A percentile compares a stretch with the other conserved stretches of the same genome.
These are phyloP conservation scores for Macrosteles quadrilineatus DNA, from an alignment of 1,140 invertebrate species.

Conservation along the genomic window DNA sequence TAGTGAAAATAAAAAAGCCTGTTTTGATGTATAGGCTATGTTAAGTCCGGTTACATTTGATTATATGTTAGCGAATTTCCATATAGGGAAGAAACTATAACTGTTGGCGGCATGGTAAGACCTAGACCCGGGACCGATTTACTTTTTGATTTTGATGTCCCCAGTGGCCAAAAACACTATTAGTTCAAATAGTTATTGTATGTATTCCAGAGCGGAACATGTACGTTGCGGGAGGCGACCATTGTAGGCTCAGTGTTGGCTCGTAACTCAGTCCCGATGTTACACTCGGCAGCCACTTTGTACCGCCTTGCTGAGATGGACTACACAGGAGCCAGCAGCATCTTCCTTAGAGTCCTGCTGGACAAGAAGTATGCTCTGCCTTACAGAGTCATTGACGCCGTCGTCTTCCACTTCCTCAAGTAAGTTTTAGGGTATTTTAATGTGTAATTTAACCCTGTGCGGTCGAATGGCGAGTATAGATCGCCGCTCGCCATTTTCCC, in stretches of 20 bases:
- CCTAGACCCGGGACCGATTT: too few relatives aligned
- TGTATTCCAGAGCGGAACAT: conserved; percentile 74
- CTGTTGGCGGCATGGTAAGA: too few relatives aligned
- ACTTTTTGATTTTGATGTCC: too few relatives aligned
- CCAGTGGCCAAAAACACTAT: too few relatives aligned
- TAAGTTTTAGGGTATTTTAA: conserved; percentile 48
- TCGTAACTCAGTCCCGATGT: conserved; percentile 90
- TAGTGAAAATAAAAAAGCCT: too few relatives aligned
- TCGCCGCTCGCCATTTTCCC: too few relatives aligned
- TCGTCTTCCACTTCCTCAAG: conserved; percentile 95
- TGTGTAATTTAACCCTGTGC: too few relatives aligned
- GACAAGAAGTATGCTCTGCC: conserved; percentile 99
- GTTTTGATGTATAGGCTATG: too few relatives aligned
- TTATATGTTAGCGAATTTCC: too few relatives aligned
- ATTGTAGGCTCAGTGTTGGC: conserved; percentile 91
- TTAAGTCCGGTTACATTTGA: too few relatives aligned
- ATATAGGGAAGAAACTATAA: too few relatives aligned
- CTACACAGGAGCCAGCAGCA: conserved; percentile 96
- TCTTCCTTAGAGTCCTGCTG: conserved; percentile 91
- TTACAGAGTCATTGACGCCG: conserved; percentile 91
- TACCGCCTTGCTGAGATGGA: conserved; percentile 97
- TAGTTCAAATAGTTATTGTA: neutral
- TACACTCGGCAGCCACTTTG: conserved; percentile 96
- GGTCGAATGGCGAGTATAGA: too few relatives aligned
- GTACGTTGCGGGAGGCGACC: conserved; percentile 92